Evolutionary conservation across 2,888 invertebrate genomes (phyloP).

Genomic region (Macrosiphum euphorbiae): DNA sequence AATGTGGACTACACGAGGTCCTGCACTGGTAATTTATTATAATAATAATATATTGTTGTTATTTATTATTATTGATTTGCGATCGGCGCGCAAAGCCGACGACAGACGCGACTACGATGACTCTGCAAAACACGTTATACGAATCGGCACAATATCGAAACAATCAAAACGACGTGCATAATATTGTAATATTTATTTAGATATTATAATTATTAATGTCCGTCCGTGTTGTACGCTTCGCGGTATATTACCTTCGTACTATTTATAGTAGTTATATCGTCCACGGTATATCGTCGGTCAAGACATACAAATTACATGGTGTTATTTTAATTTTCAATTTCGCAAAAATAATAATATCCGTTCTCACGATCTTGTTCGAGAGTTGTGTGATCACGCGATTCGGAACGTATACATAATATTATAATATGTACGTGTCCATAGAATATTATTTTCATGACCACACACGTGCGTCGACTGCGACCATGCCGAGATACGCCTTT

Average conservation of each 20-base stretch:
- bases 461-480: neutral
- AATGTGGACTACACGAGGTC: neutral
- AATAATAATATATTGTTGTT: neutral
- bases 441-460: neutral
- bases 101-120: neutral
- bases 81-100: neutral
- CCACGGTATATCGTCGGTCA: neutral
- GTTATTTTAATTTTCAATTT: slow-evolving; percentile 12
- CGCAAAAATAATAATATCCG: slow-evolving; percentile 5
- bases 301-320: neutral
- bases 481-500: neutral
- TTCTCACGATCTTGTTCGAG: neutral
- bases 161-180: neutral
- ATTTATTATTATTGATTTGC: neutral
- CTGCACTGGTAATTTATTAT: neutral
- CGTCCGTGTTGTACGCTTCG: neutral
- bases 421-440: neutral
- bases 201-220: neutral
- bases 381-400: slow-evolving; percentile 5
- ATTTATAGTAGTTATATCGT: neutral
- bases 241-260: neutral
- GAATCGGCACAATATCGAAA: neutral
- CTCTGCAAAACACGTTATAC: neutral
- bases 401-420: neutral
- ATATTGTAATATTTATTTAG: neutral